These are phyloP conservation scores for Cossypha niveicapilla DNA, from an alignment of 2,797 vertebrate species.

Conservation along the genomic window DNA sequence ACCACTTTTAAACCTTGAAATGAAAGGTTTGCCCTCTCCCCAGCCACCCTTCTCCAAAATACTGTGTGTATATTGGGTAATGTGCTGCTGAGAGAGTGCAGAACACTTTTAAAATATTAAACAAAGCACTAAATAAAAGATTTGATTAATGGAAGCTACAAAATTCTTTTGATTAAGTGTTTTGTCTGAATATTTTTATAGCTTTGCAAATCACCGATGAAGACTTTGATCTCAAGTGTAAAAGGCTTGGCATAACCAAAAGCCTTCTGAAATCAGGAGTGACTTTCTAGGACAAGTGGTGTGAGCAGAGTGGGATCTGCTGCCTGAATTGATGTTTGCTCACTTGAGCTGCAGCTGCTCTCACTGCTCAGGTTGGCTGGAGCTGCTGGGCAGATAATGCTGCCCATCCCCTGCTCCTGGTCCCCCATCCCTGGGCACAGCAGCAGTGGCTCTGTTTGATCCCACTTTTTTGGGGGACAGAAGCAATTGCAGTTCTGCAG, in stretches of 20 bases:
- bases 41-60: not conserved
- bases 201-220: not conserved
- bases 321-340: not conserved
- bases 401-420: accelerated
- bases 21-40: not conserved
- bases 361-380: not conserved
- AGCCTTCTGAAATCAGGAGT: not conserved
- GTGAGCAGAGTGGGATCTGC: not conserved
- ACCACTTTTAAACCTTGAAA: not conserved
- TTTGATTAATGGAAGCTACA: not conserved
- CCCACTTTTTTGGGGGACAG: accelerated
- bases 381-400: accelerated
- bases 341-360: not conserved
- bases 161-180: not conserved
- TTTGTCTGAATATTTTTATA: not conserved
- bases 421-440: not conserved
- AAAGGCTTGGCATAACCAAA: not conserved
- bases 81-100: not conserved
- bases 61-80: accelerated
- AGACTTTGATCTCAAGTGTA: not conserved
- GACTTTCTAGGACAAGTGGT: not conserved
- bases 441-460: accelerated
- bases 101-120: not conserved
- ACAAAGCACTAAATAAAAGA: not conserved
- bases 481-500: not conserved